Percentiles rank a stretch among this genome's conserved stretches.
Evolutionary conservation across 2,888 invertebrate genomes (phyloP).

Genomic region (Clusia tigrina): DNA sequence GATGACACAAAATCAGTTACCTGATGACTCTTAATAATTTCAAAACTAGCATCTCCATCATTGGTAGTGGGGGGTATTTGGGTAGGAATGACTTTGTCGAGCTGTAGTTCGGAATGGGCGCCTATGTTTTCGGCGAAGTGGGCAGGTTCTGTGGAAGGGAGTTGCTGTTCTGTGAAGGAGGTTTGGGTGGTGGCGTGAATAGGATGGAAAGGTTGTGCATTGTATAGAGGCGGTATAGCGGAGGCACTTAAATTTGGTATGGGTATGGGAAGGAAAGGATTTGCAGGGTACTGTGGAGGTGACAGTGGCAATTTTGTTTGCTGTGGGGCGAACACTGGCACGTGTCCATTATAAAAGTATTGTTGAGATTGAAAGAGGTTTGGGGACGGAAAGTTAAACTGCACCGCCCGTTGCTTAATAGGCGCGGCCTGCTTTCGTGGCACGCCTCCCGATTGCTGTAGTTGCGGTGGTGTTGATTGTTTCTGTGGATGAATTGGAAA

Average conservation of each 20-base stretch:
- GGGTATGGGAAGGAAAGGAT: slow-evolving; percentile 66
- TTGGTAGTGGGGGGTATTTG: slow-evolving; percentile 24
- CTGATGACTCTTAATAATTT: slow-evolving; percentile 70
- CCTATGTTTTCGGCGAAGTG: slow-evolving; percentile 49
- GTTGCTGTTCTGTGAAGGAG: slow-evolving; percentile 55
- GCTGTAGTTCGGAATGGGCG: slow-evolving; percentile 54
- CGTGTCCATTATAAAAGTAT: too few relatives aligned
- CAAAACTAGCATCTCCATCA: slow-evolving; percentile 45
- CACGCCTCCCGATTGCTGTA: not conserved
- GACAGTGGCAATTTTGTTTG: not conserved
- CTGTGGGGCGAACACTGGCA: too few relatives aligned
- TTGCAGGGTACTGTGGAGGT: slow-evolving; percentile 36
- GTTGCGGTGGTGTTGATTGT: slow-evolving; percentile 7
- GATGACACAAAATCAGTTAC: slow-evolving; percentile 75
- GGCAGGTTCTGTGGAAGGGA: slow-evolving; percentile 40
- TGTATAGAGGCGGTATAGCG: slow-evolving; percentile 71
- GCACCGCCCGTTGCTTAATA: slow-evolving; percentile 39
- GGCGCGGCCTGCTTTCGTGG: slow-evolving; percentile 25
- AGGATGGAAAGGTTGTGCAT: slow-evolving; percentile 68
- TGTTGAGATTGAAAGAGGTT: not conserved
- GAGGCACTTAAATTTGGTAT: slow-evolving; percentile 73
- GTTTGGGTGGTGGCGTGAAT: slow-evolving; percentile 30
- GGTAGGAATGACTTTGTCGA: slow-evolving; percentile 40
- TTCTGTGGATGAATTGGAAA: slow-evolving; percentile 23
- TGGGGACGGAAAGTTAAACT: slow-evolving; percentile 38